Conservation (phyloP, 2,888 invertebrate species). For the Rhingia campestris region DNA sequence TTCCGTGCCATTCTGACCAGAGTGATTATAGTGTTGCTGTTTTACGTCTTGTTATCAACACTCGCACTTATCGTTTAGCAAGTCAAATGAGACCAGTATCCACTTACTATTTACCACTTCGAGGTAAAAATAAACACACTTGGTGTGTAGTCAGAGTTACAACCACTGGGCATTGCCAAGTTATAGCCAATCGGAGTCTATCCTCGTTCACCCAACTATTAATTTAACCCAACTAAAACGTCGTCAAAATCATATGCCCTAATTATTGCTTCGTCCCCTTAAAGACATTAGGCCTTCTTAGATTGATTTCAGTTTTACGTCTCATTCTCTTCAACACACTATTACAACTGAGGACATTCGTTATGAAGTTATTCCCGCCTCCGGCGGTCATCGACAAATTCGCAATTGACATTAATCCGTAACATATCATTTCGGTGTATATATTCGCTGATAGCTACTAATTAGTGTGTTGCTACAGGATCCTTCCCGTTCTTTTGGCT, state of each 20-base stretch:
- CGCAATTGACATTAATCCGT: not conserved
- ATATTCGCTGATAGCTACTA: not conserved
- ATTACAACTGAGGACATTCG: not conserved
- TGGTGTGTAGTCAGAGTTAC: too few relatives aligned
- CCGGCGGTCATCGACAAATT: not conserved
- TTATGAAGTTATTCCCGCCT: not conserved
- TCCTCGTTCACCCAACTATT: too few relatives aligned
- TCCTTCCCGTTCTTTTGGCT: constrained; percentile 6
- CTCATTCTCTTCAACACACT: constrained; percentile 10
- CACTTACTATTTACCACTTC: too few relatives aligned
- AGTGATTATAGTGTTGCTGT: too few relatives aligned
- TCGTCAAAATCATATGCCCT: not conserved
- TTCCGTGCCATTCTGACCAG: too few relatives aligned
- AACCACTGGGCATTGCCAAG: too few relatives aligned
- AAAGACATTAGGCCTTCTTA: not conserved
- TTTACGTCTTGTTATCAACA: too few relatives aligned
- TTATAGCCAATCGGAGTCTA: too few relatives aligned
- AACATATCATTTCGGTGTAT: not conserved
- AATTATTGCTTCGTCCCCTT: not conserved
- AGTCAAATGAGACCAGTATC: too few relatives aligned
- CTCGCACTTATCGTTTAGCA: too few relatives aligned
- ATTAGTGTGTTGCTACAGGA: not conserved
- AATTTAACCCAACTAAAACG: not conserved
- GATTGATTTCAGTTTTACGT: not conserved
- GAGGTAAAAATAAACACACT: too few relatives aligned